Evolutionary conservation across 2,113 vertebrate species (phyloP).

Genomic region (Percina caprodes): DNA sequence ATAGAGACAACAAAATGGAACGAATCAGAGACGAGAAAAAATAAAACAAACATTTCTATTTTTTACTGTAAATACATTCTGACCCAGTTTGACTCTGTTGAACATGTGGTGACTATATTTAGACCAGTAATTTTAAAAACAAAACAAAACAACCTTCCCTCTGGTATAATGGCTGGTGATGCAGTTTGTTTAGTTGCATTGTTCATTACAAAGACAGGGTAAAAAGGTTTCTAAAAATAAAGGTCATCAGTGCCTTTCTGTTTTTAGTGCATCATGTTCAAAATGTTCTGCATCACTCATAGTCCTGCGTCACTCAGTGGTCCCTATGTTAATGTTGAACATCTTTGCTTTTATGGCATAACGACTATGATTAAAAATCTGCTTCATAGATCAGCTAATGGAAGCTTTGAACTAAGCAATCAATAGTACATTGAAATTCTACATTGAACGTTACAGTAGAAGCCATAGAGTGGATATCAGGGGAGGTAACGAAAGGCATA

Average conservation of each 20-base stretch:
- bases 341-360: slow-evolving; percentile 6
- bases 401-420: not conserved
- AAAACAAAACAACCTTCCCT: not conserved
- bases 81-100: not conserved
- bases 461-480: no score
- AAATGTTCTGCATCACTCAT: not conserved
- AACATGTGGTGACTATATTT: not conserved
- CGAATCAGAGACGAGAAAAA: no score
- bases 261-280: not conserved
- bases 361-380: not conserved
- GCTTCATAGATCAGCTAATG: not conserved
- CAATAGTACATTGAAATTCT: not conserved
- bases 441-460: not conserved
- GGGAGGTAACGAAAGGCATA: no score
- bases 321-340: not conserved
- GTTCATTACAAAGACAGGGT: not conserved
- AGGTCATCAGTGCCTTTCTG: not conserved
- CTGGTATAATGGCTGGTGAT: not conserved
- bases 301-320: not conserved
- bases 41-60: slow-evolving; percentile 2
- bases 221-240: slow-evolving; percentile 1
- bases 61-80: not conserved
- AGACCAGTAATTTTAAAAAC: not conserved
- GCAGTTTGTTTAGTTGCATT: not conserved
- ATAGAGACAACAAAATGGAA: no score